Conservation (phyloP, 2,888 invertebrate genomes). For the Andrena bicolor region DNA sequence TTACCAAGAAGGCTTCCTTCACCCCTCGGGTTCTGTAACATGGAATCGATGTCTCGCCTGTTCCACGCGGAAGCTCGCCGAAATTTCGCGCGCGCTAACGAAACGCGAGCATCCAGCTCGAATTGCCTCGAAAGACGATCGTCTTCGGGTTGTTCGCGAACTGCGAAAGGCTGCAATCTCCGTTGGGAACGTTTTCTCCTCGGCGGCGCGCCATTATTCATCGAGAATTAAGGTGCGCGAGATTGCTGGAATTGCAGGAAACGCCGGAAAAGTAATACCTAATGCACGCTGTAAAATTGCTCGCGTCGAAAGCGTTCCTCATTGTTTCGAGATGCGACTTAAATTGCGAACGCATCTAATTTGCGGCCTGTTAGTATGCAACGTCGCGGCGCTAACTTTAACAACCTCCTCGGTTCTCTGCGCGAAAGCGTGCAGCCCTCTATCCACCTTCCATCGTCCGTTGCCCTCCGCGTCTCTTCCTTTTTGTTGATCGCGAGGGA, state of each 20-base stretch:
- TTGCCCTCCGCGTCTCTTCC: background rate
- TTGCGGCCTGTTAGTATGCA: conserved; percentile 40
- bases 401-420: conserved; percentile 16
- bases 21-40: too few relatives aligned
- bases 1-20: too few relatives aligned
- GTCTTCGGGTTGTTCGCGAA: background rate
- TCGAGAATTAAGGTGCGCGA: conserved; percentile 32
- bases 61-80: too few relatives aligned
- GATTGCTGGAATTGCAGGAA: conserved; percentile 31
- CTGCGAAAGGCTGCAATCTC: conserved; percentile 18
- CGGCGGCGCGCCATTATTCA: conserved; percentile 31
- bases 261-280: conserved; percentile 23
- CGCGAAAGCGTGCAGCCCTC: conserved; percentile 3
- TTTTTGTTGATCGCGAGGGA: conserved; percentile 13
- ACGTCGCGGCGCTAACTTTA: conserved; percentile 42
- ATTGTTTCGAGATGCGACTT: conserved; percentile 43
- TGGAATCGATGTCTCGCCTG: too few relatives aligned
- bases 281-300: conserved; percentile 23
- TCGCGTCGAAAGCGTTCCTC: conserved; percentile 18
- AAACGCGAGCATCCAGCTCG: background rate
- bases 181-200: conserved; percentile 9
- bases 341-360: conserved; percentile 50
- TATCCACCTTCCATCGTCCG: background rate
- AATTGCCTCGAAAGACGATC: background rate
- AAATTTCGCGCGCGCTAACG: too few relatives aligned